phyloP scores from a whole-genome alignment of 2,113 vertebrate genomes.

The Dipodomys spectabilis region DNA sequence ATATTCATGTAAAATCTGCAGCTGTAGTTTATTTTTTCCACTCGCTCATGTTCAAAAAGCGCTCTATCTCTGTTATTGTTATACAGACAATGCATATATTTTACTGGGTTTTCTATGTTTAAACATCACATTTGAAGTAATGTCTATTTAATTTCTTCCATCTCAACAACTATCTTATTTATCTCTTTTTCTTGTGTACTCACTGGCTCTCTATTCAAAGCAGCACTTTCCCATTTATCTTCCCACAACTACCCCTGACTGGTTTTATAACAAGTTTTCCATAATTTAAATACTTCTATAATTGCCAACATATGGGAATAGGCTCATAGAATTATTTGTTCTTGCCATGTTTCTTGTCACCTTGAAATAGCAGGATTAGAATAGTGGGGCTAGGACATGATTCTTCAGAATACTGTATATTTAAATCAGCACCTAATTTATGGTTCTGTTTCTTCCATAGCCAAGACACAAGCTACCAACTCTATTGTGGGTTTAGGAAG shows the following conservation, averaged over 20 bases:
- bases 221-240: too few relatives aligned
- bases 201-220: neutral
- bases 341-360: neutral
- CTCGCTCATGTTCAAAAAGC: too few relatives aligned
- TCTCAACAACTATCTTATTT: neutral
- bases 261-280: neutral
- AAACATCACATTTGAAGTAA: neutral
- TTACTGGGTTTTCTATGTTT: neutral
- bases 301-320: neutral
- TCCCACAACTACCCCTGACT: neutral
- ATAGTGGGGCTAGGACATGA: neutral
- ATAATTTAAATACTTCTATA: neutral
- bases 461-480: neutral
- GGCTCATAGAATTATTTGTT: neutral
- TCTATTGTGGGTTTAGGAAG: neutral
- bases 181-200: neutral
- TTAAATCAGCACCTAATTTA: neutral
- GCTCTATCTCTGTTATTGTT: too few relatives aligned
- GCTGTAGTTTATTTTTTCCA: too few relatives aligned
- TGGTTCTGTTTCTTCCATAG: neutral
- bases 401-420: neutral
- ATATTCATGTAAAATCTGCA: too few relatives aligned
- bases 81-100: neutral
- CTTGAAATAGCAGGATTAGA: neutral
- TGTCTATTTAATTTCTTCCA: neutral